Base-by-base conservation (phyloP, 2,888 invertebrate species). In the Lissonota sp. region DNA sequence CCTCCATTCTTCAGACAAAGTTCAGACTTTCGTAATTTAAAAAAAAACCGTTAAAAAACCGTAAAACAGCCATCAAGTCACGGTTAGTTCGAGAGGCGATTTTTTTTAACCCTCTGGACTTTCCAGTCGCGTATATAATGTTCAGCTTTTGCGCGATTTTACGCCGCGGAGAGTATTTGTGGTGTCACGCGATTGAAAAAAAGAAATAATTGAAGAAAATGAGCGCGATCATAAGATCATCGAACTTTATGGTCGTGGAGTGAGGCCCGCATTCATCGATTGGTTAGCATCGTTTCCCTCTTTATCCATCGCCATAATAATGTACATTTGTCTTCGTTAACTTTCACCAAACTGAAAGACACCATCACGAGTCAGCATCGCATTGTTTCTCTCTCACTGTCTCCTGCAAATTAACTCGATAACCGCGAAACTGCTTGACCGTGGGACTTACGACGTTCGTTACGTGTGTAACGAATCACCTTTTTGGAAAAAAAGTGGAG, bases 391-490 rank as follows among this genome's bases (percentile, higher is more conserved):
- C 66, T n/a, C n/a, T n/a, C n/a, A n/a, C n/a, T 63, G 4, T 10
- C 66, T 74, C 75, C 51, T 39, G 42, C 44, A 51, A n/a, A 67
- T 75, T 72, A 63, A 64, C 72, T 75, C 49, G 74, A 58, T 67
- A 80, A 77, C 80, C 80, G 69, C 80, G 69, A 80, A 80, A 73
- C 39, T 49, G 55, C 64, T 81, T 81, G 77, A 81, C 81, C 81
- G 66, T 78, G 77, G 70, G 77, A 80, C 66, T 55, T 69, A 72
- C n/a, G 58, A 49, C 16, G 46, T 49, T 55, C 51, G 51, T 77
- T 80, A 71, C 72, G 58, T 69, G 14, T 57, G 37, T 26, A 42
- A 60, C 39, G 7, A 40, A 42, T 5, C 39, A 3, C 3, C 26
- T 26, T 26, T 26, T 26, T 26, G 26, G 26, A 26, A 26, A 26